Conservation (phyloP, 2,888 invertebrate species). For the Notodonta ziczac region DNA sequence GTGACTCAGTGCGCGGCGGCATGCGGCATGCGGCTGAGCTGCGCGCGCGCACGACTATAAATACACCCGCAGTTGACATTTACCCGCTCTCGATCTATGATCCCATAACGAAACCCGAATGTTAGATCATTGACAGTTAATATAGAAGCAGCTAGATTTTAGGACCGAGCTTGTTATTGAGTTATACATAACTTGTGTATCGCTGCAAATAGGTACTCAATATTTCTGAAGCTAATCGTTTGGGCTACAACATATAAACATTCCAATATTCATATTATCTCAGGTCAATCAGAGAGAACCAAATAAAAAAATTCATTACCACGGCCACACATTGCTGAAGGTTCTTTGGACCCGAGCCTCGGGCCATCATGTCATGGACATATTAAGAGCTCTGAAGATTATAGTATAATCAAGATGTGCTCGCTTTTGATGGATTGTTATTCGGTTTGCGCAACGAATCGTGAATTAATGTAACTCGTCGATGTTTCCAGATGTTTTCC, state of each 20-base stretch:
- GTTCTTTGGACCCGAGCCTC: constrained; percentile 18
- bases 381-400: constrained; percentile 42
- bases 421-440: constrained; percentile 63
- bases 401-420: constrained; percentile 71
- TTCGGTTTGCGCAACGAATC: constrained; percentile 53
- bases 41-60: constrained; percentile 63
- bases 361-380: constrained; percentile 27
- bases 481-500: no score
- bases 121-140: neutral
- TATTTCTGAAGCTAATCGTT: no score
- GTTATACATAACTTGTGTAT: no score
- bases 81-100: constrained; percentile 74
- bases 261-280: no score
- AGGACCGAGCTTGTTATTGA: no score
- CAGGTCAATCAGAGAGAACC: neutral
- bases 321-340: neutral
- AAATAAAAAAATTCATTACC: constrained; percentile 1
- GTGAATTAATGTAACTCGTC: constrained; percentile 45
- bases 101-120: constrained; percentile 57
- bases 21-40: constrained; percentile 62
- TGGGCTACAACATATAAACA: no score
- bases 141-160: no score
- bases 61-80: constrained; percentile 80
- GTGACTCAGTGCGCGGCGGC: constrained; percentile 70
- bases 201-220: no score